Evolutionary conservation across 1,140 invertebrate species (phyloP), one percentile per base, ranked within the genome.

Genomic region (Trissolcus basalis): DNA sequence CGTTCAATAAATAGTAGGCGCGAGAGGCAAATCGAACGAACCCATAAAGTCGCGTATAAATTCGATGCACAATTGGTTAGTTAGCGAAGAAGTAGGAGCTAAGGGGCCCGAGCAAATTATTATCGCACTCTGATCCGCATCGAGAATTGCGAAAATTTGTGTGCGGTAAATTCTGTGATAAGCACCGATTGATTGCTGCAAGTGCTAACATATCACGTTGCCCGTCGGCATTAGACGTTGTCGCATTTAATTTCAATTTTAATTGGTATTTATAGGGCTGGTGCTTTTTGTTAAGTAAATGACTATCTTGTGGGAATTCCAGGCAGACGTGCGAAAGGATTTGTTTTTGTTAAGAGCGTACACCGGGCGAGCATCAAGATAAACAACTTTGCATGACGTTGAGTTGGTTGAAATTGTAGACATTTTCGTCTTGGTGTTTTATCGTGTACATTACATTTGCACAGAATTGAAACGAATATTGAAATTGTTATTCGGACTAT

Each of bases 21-120:
- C 67, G 50, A 67, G 13, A 75, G 60, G 65, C 72, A 75, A 71
- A 68, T 71, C 67, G 55, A 64, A 51, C 63, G 47, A 16, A 68
- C 68, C 50, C 51, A 68, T 60, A 59, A 78, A 78, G 60, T 70
- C 61, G 58, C 61, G 58, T 75, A 79, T 75, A 79, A 79, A 79
- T 79, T 54, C 63, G 32, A 63, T 32, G 68, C 67, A 79, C 77
- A 79, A 79, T 79, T 79, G 71, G 61, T 79, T 71, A 75, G 77
- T 79, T 79, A 75, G 71, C 15, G 39, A 16, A 59, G 64, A 48
- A 67, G 58, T 16, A 48, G 55, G 60, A 9, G 48, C 55, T 27
- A 59, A 69, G 59, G 63, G 63, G 39, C 56, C 51, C 45, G 65
- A 51, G 63, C 45, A 72, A 79, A 75, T 70, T 78, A 71, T 78